Conservation (phyloP, 2,797 vertebrate genomes). For the Artibeus lituratus region DNA sequence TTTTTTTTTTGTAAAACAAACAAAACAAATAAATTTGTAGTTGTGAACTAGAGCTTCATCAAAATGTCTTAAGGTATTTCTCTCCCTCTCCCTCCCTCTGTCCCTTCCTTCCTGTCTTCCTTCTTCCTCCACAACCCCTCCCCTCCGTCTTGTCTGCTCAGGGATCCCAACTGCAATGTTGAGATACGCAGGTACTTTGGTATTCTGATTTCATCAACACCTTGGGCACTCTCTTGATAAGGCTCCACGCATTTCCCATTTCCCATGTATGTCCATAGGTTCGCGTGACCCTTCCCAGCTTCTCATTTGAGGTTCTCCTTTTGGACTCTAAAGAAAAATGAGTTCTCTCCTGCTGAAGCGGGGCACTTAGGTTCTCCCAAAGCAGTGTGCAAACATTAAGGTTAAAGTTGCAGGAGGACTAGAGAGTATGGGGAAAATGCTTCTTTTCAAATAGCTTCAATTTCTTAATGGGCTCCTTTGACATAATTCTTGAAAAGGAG, state of each 20-base stretch:
- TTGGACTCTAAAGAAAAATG: not conserved
- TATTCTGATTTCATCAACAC: not conserved
- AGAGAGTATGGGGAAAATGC: not conserved
- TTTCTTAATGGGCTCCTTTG: not conserved
- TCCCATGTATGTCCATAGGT: accelerated
- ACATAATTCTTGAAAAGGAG: not conserved
- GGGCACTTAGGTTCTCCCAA: not conserved
- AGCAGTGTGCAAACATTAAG: not conserved
- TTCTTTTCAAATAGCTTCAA: not conserved
- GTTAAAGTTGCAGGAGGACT: not conserved
- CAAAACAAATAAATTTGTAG: not conserved
- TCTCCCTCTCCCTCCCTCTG: not conserved
- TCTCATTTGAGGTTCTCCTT: not conserved
- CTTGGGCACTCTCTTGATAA: accelerated
- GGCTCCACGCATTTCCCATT: not conserved
- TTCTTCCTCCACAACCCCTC: too few relatives aligned
- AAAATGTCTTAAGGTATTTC: not conserved
- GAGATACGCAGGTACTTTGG: not conserved
- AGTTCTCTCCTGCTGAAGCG: not conserved
- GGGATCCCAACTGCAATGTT: not conserved
- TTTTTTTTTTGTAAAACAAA: not conserved
- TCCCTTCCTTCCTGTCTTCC: too few relatives aligned
- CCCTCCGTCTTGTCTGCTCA: accelerated
- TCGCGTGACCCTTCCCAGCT: not conserved
- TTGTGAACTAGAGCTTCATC: not conserved